phyloP scores from a whole-genome alignment of 2,113 vertebrate genomes.

The Mobula birostris region DNA sequence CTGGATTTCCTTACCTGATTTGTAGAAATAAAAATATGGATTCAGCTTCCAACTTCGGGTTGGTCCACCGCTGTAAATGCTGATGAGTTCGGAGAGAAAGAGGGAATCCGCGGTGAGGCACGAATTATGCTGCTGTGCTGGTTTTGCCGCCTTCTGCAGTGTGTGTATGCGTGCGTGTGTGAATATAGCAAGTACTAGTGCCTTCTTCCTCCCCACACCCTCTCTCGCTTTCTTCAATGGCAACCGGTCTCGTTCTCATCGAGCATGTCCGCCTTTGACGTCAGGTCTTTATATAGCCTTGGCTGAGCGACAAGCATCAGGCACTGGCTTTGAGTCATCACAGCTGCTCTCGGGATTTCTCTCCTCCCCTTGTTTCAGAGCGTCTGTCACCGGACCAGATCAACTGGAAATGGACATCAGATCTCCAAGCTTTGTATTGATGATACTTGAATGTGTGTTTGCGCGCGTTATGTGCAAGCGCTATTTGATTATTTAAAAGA shows the following conservation, averaged over 20 bases:
- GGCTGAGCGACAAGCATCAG: conserved; percentile 20
- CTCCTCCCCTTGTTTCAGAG: background rate
- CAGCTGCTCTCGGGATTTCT: conserved; percentile 26
- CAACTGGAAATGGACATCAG: background rate
- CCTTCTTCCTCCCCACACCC: background rate
- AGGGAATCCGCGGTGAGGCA: background rate
- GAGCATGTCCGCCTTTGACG: conserved; percentile 32
- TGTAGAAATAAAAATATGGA: background rate
- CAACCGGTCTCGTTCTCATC: background rate
- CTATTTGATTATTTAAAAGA: background rate
- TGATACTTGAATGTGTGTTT: background rate
- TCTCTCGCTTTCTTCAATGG: conserved; percentile 17
- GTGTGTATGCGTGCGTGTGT: background rate
- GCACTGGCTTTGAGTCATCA: conserved; percentile 24
- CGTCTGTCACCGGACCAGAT: too few species aligned
- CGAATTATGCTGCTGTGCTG: background rate
- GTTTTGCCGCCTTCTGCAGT: too few species aligned
- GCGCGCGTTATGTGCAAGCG: too few species aligned
- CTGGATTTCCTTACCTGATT: background rate
- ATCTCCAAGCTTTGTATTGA: background rate
- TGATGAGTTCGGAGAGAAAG: too few species aligned
- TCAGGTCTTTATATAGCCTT: conserved; percentile 14
- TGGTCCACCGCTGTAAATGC: background rate
- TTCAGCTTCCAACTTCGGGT: conserved; percentile 1
- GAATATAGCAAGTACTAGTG: background rate